Base-by-base conservation (phyloP, 1,140 invertebrate species). In the Drosophila malerkotliana region DNA sequence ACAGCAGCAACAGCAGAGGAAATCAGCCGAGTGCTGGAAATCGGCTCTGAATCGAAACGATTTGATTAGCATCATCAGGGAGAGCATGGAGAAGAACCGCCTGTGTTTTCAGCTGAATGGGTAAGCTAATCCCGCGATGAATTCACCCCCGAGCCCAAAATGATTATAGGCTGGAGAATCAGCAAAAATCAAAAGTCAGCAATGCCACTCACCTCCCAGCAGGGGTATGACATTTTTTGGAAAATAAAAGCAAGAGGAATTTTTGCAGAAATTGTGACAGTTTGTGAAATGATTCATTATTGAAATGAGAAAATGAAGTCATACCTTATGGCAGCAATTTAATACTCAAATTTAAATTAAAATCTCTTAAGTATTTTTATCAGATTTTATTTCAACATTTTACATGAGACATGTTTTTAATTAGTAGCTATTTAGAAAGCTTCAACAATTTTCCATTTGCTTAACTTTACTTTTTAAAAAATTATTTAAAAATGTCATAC, bases 41-140 rank as follows among this genome's bases (percentile, higher is more conserved):
- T 95, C 95, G 61, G 90, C 90, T 44, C 92, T 96, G 69, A 96
- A 97, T 88, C 93, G 96, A 74, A 95, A 96, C 85, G 96, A 97
- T 92, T 93, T 97, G 69, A 94, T 97, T 57, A 96, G 97, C 92
- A 96, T 97, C 75, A 96, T 97, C 80, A 95, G 97, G 92, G 96
- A 96, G 60, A 97, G 97, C 91, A 97, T 98, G 96, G 96, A 97
- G 92, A 96, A 97, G 92, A 97, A 97, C 92, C 96, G 97, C 92
- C 93, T 96, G 93, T 95, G 95, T 94, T 96, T 96, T 94, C 95
- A 96, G 93, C 93, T 95, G 91, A 94, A 94, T 92, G 95, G 95
- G 95, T 96, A 92, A 92, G 89, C 76, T 37, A 71, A 66, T 32
- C n/a, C 49, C 41, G 32, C 48, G 49, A 62, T 34, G 59, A 73